Percentiles rank a stretch among this genome's conserved stretches.
Conservation (phyloP, 1,140 invertebrate species). For the Hyles euphorbiae region DNA sequence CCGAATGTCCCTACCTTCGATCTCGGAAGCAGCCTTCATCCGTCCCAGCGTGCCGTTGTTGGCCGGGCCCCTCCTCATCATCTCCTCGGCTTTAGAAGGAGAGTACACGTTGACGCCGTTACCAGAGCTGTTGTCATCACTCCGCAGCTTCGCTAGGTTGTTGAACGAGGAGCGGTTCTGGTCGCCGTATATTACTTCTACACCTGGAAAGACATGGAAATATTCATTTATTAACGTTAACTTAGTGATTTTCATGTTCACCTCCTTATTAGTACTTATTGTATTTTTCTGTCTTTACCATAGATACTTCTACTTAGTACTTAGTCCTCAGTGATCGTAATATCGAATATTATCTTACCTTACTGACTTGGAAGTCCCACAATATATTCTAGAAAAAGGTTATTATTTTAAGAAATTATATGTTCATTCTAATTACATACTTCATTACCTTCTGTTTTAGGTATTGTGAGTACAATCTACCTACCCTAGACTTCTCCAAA, state of each 20-base stretch:
- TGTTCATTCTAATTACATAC: too few relatives aligned
- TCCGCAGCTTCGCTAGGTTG: slow-evolving; percentile 56
- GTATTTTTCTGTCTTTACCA: too few relatives aligned
- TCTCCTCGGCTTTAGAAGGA: slow-evolving; percentile 60
- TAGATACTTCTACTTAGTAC: too few relatives aligned
- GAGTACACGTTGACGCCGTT: slow-evolving; percentile 69
- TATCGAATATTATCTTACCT: too few relatives aligned
- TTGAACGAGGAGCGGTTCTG: slow-evolving; percentile 54
- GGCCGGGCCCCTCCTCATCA: slow-evolving; percentile 42
- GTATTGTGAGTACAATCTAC: too few relatives aligned
- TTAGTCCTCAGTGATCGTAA: too few relatives aligned
- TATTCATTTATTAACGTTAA: neutral
- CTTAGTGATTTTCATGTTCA: neutral
- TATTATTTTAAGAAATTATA: too few relatives aligned
- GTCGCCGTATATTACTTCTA: slow-evolving; percentile 66
- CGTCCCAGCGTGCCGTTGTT: slow-evolving; percentile 56
- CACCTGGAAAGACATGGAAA: slow-evolving; percentile 31
- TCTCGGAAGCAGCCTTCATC: slow-evolving; percentile 59
- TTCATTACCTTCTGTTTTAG: too few relatives aligned
- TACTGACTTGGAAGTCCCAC: too few relatives aligned
- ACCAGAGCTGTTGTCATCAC: slow-evolving; percentile 60
- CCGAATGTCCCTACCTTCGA: slow-evolving; percentile 38
- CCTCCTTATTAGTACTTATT: too few relatives aligned
- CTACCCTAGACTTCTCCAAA: too few relatives aligned
- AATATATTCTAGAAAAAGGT: too few relatives aligned